Base-by-base conservation (phyloP, 2,888 invertebrate genomes). In the Eristalinus sepulchralis region DNA sequence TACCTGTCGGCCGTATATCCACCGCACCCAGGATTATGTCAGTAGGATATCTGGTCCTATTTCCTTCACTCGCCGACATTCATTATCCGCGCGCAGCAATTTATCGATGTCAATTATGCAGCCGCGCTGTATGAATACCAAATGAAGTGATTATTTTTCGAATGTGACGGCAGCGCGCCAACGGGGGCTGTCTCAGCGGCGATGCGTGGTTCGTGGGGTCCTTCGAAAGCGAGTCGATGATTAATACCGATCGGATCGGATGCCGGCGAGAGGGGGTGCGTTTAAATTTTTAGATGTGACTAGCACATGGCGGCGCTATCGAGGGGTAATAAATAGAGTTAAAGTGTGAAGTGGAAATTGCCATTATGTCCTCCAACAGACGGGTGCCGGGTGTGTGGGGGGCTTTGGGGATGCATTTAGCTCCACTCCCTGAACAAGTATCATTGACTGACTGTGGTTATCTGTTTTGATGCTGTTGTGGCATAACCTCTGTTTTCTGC, bases 1-100 rank as follows among this genome's bases (percentile, higher is more conserved):
- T 11, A 55, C 22, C 20, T 9, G 55, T 5, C 39, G 0, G 55
- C 13, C 13, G 57, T 22, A 6, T 57, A 27, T 27, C 5, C 27
- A 27, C 11, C 13, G 57, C 20, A 60, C 47, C 55, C 17, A 66
- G 71, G 75, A 68, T 77, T 85, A 81, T 81, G 68, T 77, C 84
- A 62, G 77, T 85, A 72, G 81, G 67, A 77, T 77, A 77, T 72
- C 77, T 63, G 34, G 76, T 81, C 47, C 57, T 76, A 63, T 76
- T 85, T 85, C 70, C 77, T 81, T 85, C 82, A 78, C 82, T 72
- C 68, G 70, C 68, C 73, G 81, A 70, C 81, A 82, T 82, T 85
- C 82, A 85, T 82, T 85, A 77, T 72, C 77, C 73, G 77, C 77
- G 73, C 73, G 85, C 70, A 82, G 80, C 84, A 76, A 85, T 85